Base-by-base conservation (phyloP, 2,113 vertebrate species). In the Chauna torquata region DNA sequence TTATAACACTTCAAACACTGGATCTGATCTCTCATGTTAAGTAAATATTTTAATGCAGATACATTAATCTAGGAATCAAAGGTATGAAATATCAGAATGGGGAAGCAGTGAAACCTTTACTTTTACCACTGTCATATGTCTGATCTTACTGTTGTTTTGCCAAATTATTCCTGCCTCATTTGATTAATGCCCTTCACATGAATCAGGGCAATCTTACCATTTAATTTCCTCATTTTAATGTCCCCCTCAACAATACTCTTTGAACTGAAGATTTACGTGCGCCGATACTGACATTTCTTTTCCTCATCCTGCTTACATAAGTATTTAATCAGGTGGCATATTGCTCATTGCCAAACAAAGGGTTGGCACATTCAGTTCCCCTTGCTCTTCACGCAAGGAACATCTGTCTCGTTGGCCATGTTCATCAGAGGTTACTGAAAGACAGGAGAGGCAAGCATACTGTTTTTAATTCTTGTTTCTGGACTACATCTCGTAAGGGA, bases 321-420 rank as follows among this genome's bases (percentile, higher is more conserved):
- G 72, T 91, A 58, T 94, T 94, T 94, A 69, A 92, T 91, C 77
- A 82, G 88, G 69, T 84, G 94, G 52, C 70, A 76, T 80, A 82
- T 47, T 86, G 80, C 77, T 94, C 38, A 27, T 15, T 57, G 72
- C 38, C 72, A 92, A 96, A 93, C 68, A 95, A 91, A 92, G 28
- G 52, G 81, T 40, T 89, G 91, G 77, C 47, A 64, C 38, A 36
- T 22, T 47, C 32, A 7, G 45, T 55, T 93, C 36, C 17, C 70
- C 80, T 92, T 59, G 83, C 77, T 95, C 6, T 78, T 75, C 91
- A 94, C 71, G 81, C 76, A 84, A 89, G 94, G 80, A 91, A 96
- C 74, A 84, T 84, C 80, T 88, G 81, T 79, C 89, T 68, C 61
- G 49, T 74, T 89, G 74, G 81, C 74, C 5, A 2, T 55, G 32